Evolutionary conservation across 1,140 invertebrate genomes (phyloP).

Genomic region (Papilio helenus): DNA sequence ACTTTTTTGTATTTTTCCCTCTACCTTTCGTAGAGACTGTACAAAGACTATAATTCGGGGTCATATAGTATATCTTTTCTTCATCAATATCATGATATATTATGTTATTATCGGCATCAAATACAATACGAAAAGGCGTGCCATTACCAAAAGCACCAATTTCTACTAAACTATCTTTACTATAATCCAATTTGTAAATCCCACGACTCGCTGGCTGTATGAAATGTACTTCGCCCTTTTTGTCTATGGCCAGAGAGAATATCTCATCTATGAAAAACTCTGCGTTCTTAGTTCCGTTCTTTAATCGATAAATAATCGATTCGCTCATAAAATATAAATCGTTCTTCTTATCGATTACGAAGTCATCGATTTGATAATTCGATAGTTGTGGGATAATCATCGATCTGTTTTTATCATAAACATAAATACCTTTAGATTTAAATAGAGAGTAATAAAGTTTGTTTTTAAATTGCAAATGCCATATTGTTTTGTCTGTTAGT

Average conservation of each 20-base stretch:
- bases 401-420: constrained; percentile 56
- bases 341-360: constrained; percentile 60
- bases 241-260: constrained; percentile 64
- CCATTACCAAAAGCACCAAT: constrained; percentile 60
- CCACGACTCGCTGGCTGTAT: constrained; percentile 59
- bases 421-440: constrained; percentile 57
- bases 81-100: constrained; percentile 61
- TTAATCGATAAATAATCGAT: constrained; percentile 56
- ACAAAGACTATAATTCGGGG: constrained; percentile 60
- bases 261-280: constrained; percentile 59
- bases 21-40: constrained; percentile 52
- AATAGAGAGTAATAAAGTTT: constrained; percentile 64
- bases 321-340: constrained; percentile 68
- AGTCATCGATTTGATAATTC: constrained; percentile 64
- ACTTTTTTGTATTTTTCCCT: constrained; percentile 51
- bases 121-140: constrained; percentile 57
- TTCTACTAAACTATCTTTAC: constrained; percentile 48
- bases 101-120: constrained; percentile 65
- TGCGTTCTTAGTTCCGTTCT: constrained; percentile 54
- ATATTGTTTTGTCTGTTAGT: constrained; percentile 61
- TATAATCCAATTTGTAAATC: constrained; percentile 62
- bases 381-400: constrained; percentile 51
- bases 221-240: constrained; percentile 59
- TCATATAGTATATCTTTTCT: constrained; percentile 63
- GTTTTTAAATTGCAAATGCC: constrained; percentile 64